A percentile compares a stretch with the other conserved stretches of the same genome.
These are phyloP conservation scores for Channa maculata DNA, from an alignment of 2,113 vertebrate genomes.

Conservation along the genomic window DNA sequence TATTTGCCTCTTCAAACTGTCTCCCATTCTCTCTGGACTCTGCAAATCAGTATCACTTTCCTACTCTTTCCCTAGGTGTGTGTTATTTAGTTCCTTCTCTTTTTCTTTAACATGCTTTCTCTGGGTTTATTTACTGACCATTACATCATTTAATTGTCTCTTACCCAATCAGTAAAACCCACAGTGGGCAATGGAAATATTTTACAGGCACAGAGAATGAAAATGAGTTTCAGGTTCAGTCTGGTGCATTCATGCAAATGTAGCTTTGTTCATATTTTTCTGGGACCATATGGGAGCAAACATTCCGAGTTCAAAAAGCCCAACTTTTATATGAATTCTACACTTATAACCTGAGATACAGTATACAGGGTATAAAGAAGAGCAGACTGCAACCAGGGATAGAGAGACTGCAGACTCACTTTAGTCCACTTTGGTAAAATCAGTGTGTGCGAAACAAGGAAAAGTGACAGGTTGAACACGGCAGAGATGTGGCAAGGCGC, in stretches of 20 bases:
- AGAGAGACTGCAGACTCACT: slow-evolving; percentile 21
- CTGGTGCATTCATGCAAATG: slow-evolving; percentile 39
- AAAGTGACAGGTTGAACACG: slow-evolving; percentile 11
- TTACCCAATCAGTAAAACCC: slow-evolving; percentile 17
- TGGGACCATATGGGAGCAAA: slow-evolving; percentile 29
- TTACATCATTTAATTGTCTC: not conserved
- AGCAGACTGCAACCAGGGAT: not conserved
- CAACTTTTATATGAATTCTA: slow-evolving; percentile 4
- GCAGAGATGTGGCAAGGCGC: not conserved
- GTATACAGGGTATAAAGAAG: slow-evolving; percentile 10
- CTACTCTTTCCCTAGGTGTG: slow-evolving; percentile 4
- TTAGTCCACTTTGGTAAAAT: slow-evolving; percentile 57
- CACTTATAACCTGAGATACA: slow-evolving; percentile 35
- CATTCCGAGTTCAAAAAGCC: slow-evolving; percentile 19
- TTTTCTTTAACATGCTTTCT: not conserved
- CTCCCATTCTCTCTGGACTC: slow-evolving; percentile 53
- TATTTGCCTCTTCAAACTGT: slow-evolving; percentile 66
- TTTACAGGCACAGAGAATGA: slow-evolving; percentile 21
- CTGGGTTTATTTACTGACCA: slow-evolving; percentile 26
- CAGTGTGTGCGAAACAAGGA: slow-evolving; percentile 26
- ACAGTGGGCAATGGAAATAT: slow-evolving; percentile 5
- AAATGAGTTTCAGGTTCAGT: slow-evolving; percentile 40
- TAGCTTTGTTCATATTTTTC: slow-evolving; percentile 22
- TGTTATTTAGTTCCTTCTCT: not conserved
- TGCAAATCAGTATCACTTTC: slow-evolving; percentile 20